Base-by-base conservation (phyloP, 2,797 vertebrate genomes). In the Leuciscus waleckii region DNA sequence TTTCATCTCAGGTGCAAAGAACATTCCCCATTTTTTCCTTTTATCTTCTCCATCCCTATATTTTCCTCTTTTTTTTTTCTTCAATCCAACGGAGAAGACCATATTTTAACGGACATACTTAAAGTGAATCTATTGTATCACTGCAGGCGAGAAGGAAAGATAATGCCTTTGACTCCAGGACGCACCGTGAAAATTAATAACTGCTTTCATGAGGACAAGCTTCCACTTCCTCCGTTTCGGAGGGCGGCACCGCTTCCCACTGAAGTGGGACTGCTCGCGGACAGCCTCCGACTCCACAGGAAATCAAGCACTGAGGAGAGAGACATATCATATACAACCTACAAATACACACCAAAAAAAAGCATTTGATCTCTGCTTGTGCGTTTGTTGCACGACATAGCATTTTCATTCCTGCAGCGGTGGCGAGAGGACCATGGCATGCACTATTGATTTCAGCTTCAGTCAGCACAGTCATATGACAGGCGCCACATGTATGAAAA, bases 151-250 rank as follows among this genome's bases (percentile, higher is more conserved):
- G 39, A 88, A 87, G 86, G 65, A 87, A 76, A 87, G 85, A 90
- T 89, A 92, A 90, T 87, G 87, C 89, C 32, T 87, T 89, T 85
- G 90, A 90, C 90, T 89, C 86, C 82, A 88, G 91, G 83, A 87
- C 88, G 88, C 90, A 82, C 91, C 87, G 54, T 91, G 89, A 91
- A 94, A 94, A 93, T 93, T 90, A 90, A 92, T 92, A 90, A 84
- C 89, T 90, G 89, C 90, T 89, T 92, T 92, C 89, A 91, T 81
- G 88, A 89, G 89, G 85, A 92, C 87, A 83, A 74, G 88, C 84
- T 92, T 94, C 90, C 84, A 90, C 91, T 90, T 90, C 83, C 81
- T 86, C 86, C 58, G 19, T 41, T 79, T 85, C 21, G 3, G 51
- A 77, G 65, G 71, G 82, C 46, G 29, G 69, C 77, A 76, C 49